phyloP scores from a whole-genome alignment of 1,140 invertebrate species.

The Apis florea region DNA sequence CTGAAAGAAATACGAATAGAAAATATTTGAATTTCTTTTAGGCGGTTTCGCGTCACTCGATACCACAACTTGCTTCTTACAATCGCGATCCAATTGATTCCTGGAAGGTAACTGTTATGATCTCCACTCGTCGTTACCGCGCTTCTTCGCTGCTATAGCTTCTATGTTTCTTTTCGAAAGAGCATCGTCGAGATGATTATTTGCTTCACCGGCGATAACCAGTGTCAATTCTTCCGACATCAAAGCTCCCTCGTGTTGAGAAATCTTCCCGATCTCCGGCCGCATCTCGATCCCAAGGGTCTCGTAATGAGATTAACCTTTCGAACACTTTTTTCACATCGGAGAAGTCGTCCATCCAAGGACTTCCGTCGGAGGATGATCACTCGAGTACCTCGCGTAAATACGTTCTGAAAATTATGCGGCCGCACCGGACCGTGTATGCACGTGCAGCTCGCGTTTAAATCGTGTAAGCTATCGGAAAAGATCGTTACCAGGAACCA shows the following conservation, averaged over 20 bases:
- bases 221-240: constrained; percentile 3
- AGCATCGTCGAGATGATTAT: constrained; percentile 11
- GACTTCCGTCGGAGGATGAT: constrained; percentile 15
- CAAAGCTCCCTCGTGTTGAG: not conserved
- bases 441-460: constrained; percentile 62
- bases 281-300: not conserved
- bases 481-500: constrained; percentile 69
- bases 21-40: constrained; percentile 59
- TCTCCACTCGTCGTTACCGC: constrained; percentile 7
- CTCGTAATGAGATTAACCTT: not conserved
- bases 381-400: constrained; percentile 16
- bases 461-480: constrained; percentile 71
- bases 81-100: constrained; percentile 61
- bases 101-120: constrained; percentile 52
- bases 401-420: constrained; percentile 25
- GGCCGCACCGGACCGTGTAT: constrained; percentile 5
- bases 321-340: not conserved
- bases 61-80: constrained; percentile 60
- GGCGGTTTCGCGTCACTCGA: constrained; percentile 39
- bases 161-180: constrained; percentile 20
- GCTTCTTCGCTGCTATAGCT: not conserved
- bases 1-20: constrained; percentile 3
- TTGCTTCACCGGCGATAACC: not conserved
- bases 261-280: not conserved
- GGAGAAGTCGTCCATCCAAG: not conserved